Conservation (phyloP, 2,113 vertebrate species). For the Chrysemys picta region DNA sequence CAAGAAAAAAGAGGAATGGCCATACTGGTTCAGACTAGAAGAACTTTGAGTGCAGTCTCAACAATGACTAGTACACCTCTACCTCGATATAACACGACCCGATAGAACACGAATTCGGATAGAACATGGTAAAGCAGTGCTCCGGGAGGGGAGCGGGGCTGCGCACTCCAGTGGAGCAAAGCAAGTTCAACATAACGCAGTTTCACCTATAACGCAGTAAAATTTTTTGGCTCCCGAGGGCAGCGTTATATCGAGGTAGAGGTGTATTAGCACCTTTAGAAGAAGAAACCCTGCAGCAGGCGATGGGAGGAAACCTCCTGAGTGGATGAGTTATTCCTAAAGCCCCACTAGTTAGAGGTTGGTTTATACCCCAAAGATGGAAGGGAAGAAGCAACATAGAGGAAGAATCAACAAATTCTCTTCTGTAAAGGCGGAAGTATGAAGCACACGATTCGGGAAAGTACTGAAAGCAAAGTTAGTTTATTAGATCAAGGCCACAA, state of each 20-base stretch:
- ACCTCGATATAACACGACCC: too few relatives aligned
- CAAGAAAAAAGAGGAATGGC: background rate
- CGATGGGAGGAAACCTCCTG: background rate
- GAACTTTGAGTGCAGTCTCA: background rate
- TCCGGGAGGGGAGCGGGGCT: too few relatives aligned
- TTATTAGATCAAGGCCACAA: background rate
- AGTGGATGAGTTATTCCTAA: background rate
- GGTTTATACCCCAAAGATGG: background rate
- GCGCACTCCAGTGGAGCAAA: too few relatives aligned
- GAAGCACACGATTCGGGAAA: background rate
- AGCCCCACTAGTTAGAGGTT: background rate
- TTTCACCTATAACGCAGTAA: too few relatives aligned
- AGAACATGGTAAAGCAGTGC: too few relatives aligned
- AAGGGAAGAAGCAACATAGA: background rate
- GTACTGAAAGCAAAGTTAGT: background rate
- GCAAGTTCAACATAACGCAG: too few relatives aligned
- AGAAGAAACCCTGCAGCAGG: background rate
- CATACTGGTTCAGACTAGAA: background rate
- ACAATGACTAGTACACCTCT: too few relatives aligned
- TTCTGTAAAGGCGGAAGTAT: background rate
- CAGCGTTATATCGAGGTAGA: too few relatives aligned
- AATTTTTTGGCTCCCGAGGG: too few relatives aligned
- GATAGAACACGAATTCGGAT: too few relatives aligned
- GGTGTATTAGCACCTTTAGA: background rate
- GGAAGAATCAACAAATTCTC: background rate